Evolutionary conservation across 2,797 vertebrate genomes (phyloP).

Genomic region (Pipistrellus kuhlii): DNA sequence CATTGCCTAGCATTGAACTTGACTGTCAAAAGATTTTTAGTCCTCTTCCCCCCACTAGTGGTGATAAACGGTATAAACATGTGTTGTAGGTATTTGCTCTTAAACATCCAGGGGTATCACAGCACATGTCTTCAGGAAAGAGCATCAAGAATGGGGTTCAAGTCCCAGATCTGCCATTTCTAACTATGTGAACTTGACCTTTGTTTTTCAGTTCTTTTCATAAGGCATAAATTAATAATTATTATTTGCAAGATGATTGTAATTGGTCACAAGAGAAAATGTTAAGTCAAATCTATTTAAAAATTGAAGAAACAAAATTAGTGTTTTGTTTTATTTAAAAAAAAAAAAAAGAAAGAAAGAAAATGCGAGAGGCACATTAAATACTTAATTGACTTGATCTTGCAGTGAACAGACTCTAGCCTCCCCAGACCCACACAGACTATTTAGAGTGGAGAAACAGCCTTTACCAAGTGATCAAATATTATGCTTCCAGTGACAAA

Average conservation of each 20-base stretch:
- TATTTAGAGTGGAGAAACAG: not conserved
- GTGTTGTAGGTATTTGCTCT: not conserved
- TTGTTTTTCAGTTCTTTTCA: not conserved
- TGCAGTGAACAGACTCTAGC: not conserved
- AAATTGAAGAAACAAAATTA: not conserved
- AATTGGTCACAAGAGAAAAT: not conserved
- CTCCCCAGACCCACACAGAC: not conserved
- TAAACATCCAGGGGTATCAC: accelerated
- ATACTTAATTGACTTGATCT: not conserved
- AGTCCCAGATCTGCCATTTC: not conserved
- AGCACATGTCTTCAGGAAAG: accelerated
- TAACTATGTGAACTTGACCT: not conserved
- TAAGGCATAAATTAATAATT: not conserved
- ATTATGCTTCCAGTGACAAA: not conserved
- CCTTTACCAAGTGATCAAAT: not conserved
- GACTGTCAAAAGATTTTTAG: not conserved
- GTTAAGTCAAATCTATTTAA: not conserved
- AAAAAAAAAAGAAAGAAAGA: not conserved
- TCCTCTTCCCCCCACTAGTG: conserved; percentile 66
- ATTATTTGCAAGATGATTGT: not conserved
- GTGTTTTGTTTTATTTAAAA: too few relatives aligned
- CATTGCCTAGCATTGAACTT: not conserved
- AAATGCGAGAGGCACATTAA: not conserved
- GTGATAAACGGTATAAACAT: not conserved
- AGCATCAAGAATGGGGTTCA: accelerated